A percentile compares a stretch with the other conserved stretches of the same genome.
These are phyloP conservation scores for Amphimedon queenslandica DNA, from an alignment of 37 sponge, comb jelly and placozoan species.

Conservation along the genomic window DNA sequence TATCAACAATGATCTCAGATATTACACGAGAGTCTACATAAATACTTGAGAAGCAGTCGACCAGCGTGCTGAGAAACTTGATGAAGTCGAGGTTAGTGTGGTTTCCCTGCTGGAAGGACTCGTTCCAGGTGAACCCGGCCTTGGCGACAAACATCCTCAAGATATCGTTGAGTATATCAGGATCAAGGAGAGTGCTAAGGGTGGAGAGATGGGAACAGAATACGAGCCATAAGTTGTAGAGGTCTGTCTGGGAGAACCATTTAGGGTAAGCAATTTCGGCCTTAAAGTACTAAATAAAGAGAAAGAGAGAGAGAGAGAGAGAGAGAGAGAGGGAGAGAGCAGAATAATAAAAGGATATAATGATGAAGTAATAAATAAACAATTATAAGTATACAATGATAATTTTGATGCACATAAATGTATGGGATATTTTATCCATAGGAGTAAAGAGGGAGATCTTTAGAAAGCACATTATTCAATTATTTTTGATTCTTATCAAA, in stretches of 20 bases:
- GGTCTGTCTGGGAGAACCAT: conserved; percentile 27
- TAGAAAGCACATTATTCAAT: too few relatives aligned
- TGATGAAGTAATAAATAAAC: neutral
- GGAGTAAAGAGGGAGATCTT: too few relatives aligned
- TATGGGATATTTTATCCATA: too few relatives aligned
- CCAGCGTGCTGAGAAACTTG: conserved; percentile 33
- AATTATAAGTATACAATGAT: neutral
- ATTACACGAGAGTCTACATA: conserved; percentile 25
- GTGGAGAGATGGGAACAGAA: conserved; percentile 29
- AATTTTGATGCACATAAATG: too few relatives aligned
- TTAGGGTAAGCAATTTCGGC: conserved; percentile 26
- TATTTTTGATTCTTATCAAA: too few relatives aligned
- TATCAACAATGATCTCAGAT: conserved; percentile 34
- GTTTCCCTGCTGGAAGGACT: neutral
- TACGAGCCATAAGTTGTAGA: conserved; percentile 43
- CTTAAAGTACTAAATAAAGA: conserved; percentile 24
- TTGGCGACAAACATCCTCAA: conserved; percentile 14
- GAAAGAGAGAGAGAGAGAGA: too few relatives aligned
- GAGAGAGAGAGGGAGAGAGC: too few relatives aligned
- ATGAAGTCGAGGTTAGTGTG: conserved; percentile 19
- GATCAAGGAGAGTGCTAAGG: neutral
- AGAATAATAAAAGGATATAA: neutral
- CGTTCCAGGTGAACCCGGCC: conserved; percentile 46
- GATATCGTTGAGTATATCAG: conserved; percentile 23
- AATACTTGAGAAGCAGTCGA: conserved; percentile 21